A percentile compares a stretch with the other conserved stretches of the same genome.
phyloP scores from a whole-genome alignment of 1,140 invertebrate genomes.

The Manduca sexta region DNA sequence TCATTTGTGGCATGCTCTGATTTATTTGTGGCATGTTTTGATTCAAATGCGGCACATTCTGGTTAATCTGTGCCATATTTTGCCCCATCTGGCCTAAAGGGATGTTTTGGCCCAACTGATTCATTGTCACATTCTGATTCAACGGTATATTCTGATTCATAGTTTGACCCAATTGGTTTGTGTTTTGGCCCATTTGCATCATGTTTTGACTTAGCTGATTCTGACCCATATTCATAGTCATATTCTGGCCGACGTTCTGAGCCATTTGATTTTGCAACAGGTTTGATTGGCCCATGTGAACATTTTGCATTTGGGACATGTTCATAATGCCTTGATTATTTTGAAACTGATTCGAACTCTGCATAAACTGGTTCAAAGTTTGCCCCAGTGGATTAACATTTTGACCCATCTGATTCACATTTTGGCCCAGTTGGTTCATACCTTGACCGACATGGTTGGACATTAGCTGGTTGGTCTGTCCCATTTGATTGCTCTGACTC shows the following conservation, averaged over 20 bases:
- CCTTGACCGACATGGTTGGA: slow-evolving; percentile 26
- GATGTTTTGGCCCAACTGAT: slow-evolving; percentile 14
- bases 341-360: slow-evolving; percentile 41
- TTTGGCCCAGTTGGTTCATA: slow-evolving; percentile 29
- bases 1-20: slow-evolving; percentile 34
- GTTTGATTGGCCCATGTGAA: slow-evolving; percentile 6
- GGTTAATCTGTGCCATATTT: slow-evolving; percentile 14
- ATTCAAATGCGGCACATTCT: slow-evolving; percentile 27
- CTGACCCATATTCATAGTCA: slow-evolving; percentile 33
- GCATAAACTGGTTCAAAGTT: slow-evolving; percentile 34
- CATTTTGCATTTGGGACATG: slow-evolving; percentile 6
- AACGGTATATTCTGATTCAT: slow-evolving; percentile 17
- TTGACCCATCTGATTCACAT: slow-evolving; percentile 30
- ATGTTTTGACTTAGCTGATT: slow-evolving; percentile 28
- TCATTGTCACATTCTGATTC: slow-evolving; percentile 13
- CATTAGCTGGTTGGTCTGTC: slow-evolving; percentile 30
- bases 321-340: slow-evolving; percentile 36
- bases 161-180: slow-evolving; percentile 25
- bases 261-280: slow-evolving; percentile 9
- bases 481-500: slow-evolving; percentile 28
- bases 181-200: slow-evolving; percentile 29
- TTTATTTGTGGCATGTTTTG: slow-evolving; percentile 23
- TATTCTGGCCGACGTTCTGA: slow-evolving; percentile 21
- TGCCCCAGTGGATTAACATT: slow-evolving; percentile 27
- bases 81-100: slow-evolving; percentile 18